Evolutionary conservation across 2,113 vertebrate genomes (phyloP), one percentile per base, ranked within the genome.

Genomic region (Prunella fulvescens): DNA sequence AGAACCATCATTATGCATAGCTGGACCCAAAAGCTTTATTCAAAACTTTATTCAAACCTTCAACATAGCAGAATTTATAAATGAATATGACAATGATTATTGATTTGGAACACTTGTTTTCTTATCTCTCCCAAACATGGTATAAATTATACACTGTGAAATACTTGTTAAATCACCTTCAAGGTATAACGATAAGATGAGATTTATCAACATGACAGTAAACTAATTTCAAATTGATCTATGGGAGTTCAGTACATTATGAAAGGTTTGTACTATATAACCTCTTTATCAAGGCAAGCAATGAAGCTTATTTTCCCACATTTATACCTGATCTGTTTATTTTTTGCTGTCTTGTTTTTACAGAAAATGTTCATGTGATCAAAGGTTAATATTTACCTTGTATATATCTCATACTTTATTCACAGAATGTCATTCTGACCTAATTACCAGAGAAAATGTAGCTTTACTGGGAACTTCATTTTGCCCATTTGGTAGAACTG

Each of bases 161-260:
- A 86, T 81, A 79, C 37, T 57, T 91, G 77, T 79, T 95, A 91
- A 91, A 94, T 64, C 77, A 86, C 60, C 76, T 86, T 92, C 69
- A 81, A 86, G 64, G 47, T 95, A 58, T 81, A 95, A 81, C 6
- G 19, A 39, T 90, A 80, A 82, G 73, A 90, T 57, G 44, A 95
- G 37, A 87, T 87, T 92, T 92, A 95, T 93, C 94, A 95, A 45
- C 31, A 71, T 86, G 89, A 89, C 73, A 70, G 42, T 70, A 95
- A 95, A 92, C 72, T 93, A 92, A 95, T 95, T 95, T 81, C 51
- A 89, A 81, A 81, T 89, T 93, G 86, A 97, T 89, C 92, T 92
- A 92, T 84, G 48, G n/a, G n/a, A 92, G 6, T 58, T 95, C 44
- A 79, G 40, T 79, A 54, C 29, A 62, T 90, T 90, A 74, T 61